These are phyloP conservation scores for Paramormyrops kingsleyae DNA, from an alignment of 2,113 vertebrate species.

Conservation along the genomic window DNA sequence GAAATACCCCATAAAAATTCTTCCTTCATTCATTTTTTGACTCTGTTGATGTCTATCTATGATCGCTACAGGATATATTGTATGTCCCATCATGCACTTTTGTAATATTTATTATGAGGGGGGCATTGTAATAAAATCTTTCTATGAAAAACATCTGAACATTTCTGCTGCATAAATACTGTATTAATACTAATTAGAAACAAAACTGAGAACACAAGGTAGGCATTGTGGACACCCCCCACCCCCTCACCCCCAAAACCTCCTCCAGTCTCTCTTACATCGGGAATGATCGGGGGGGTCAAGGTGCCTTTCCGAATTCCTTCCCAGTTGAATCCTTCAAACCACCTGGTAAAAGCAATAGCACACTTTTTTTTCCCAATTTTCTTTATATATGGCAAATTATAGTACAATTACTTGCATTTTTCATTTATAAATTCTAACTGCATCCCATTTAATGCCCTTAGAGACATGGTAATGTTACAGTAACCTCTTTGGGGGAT, in stretches of 20 bases:
- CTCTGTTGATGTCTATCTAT: not conserved
- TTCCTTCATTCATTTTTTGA: not conserved
- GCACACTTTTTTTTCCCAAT: not conserved
- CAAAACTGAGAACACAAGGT: not conserved
- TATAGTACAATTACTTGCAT: not conserved
- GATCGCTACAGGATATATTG: not conserved
- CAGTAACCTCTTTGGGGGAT: not conserved
- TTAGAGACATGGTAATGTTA: not conserved
- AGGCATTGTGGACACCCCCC: not conserved
- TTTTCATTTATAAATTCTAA: not conserved
- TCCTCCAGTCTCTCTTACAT: not conserved
- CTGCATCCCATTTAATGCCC: not conserved
- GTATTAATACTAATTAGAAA: not conserved
- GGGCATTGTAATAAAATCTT: not conserved
- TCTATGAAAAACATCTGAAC: not conserved
- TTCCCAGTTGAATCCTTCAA: conserved; percentile 69
- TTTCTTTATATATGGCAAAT: not conserved
- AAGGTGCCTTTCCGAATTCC: conserved; percentile 56
- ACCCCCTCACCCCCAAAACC: not conserved
- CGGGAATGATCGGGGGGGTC: conserved; percentile 48
- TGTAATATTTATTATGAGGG: not conserved
- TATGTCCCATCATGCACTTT: not conserved
- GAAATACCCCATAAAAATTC: not conserved
- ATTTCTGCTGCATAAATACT: not conserved
- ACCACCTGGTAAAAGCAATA: conserved; percentile 53